These are phyloP conservation scores for Bucco capensis DNA, from an alignment of 2,113 vertebrate species.

Conservation along the genomic window DNA sequence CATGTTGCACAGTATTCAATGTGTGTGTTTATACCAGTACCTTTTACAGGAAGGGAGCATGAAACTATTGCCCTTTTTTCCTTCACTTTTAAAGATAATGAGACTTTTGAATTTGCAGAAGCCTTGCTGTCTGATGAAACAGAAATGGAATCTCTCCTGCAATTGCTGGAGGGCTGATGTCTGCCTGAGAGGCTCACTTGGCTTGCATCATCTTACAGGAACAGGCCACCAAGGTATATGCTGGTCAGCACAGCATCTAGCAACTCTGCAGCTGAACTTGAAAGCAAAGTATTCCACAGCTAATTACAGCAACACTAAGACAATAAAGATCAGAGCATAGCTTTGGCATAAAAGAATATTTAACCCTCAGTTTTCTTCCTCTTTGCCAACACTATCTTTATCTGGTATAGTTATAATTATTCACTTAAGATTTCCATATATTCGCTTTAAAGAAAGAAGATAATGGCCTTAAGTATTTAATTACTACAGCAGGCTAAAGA, in stretches of 20 bases:
- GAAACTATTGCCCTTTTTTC: background rate
- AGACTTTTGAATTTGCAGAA: background rate
- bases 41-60: background rate
- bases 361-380: background rate
- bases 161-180: background rate
- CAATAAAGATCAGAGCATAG: background rate
- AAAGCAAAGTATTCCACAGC: slow-evolving; percentile 1
- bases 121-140: background rate
- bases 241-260: slow-evolving; percentile 24
- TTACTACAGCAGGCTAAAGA: background rate
- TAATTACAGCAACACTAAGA: background rate
- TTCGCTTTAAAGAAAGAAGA: background rate
- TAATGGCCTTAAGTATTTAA: background rate
- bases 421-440: background rate
- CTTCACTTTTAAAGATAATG: background rate
- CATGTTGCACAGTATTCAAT: background rate
- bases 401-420: background rate
- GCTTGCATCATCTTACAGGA: slow-evolving; percentile 20
- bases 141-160: background rate
- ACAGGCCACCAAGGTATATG: slow-evolving; percentile 33
- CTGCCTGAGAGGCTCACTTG: slow-evolving; percentile 50
- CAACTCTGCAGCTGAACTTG: background rate
- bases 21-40: background rate
- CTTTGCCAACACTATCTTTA: background rate
- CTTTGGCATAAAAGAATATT: background rate